phyloP scores from a whole-genome alignment of 30 jellyfish, hydroid and myxozoan genomes.

The Aurelia aurita complex sp. Pacific region DNA sequence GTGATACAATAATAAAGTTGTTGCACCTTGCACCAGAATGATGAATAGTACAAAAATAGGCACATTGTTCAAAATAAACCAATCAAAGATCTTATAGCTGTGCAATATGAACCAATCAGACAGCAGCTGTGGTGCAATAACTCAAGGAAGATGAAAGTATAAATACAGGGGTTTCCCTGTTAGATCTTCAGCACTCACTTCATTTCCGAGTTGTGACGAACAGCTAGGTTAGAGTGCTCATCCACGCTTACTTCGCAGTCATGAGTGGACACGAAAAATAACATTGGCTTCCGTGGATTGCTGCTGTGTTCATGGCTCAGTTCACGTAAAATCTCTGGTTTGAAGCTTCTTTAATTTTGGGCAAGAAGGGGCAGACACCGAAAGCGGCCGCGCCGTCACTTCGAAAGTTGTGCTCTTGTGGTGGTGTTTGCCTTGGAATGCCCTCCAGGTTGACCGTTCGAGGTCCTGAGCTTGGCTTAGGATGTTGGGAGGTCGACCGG shows the following conservation, averaged over 20 bases:
- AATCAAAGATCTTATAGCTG: no score
- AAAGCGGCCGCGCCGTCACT: conserved; percentile 80
- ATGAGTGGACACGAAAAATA: background rate
- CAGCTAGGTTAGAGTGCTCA: no score
- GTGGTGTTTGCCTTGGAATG: conserved; percentile 72
- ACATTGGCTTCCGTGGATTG: conserved; percentile 24
- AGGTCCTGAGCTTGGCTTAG: conserved; percentile 56
- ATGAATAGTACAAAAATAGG: no score
- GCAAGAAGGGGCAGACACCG: conserved; percentile 56
- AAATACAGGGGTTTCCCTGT: background rate
- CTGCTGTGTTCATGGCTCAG: conserved; percentile 73
- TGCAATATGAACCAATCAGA: no score
- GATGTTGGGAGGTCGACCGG: conserved; percentile 30
- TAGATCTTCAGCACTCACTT: conserved; percentile 46
- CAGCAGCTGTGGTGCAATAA: no score
- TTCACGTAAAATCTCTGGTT: conserved; percentile 25
- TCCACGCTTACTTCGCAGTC: conserved; percentile 60
- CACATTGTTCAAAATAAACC: no score
- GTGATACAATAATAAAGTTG: no score
- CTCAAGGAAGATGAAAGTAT: no score
- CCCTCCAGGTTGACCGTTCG: conserved; percentile 62
- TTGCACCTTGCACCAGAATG: no score
- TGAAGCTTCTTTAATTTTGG: conserved; percentile 22
- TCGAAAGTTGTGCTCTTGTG: conserved; percentile 52
- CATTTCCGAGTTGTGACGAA: background rate